A percentile compares a stretch with the other conserved stretches of the same genome.
These are phyloP conservation scores for Thera britannica DNA, from an alignment of 2,888 invertebrate genomes.

Conservation along the genomic window DNA sequence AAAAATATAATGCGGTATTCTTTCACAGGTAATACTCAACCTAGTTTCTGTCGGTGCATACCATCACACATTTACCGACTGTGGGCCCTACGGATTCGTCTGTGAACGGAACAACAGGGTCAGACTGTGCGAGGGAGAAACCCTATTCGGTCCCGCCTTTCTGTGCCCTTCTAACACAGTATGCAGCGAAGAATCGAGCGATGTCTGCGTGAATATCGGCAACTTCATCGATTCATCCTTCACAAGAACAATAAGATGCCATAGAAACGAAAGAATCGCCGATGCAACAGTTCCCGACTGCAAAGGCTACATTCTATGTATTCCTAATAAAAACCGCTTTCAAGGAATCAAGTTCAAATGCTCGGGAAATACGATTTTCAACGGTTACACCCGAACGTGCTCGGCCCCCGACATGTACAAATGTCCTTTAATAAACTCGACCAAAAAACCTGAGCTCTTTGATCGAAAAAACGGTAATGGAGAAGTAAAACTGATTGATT, in stretches of 20 bases:
- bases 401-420: constrained; percentile 70
- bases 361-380: constrained; percentile 74
- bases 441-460: constrained; percentile 54
- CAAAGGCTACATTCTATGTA: constrained; percentile 79
- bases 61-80: constrained; percentile 55
- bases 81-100: constrained; percentile 73
- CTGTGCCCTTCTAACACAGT: constrained; percentile 70
- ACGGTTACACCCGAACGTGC: constrained; percentile 71
- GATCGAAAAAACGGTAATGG: constrained; percentile 50
- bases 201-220: constrained; percentile 69
- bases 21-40: constrained; percentile 46
- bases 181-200: constrained; percentile 75
- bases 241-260: constrained; percentile 63
- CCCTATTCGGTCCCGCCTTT: constrained; percentile 67
- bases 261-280: constrained; percentile 71
- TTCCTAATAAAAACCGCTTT: constrained; percentile 72
- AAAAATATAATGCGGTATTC: not conserved
- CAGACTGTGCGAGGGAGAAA: constrained; percentile 69
- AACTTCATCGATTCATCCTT: constrained; percentile 70
- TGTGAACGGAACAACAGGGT: constrained; percentile 67
- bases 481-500: constrained; percentile 28
- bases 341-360: constrained; percentile 79
- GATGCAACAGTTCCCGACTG: constrained; percentile 74
- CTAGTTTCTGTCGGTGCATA: constrained; percentile 45
- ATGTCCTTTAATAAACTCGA: constrained; percentile 63